Evolutionary conservation across 2,888 invertebrate species (phyloP).

Genomic region (Isotomurus palustris): DNA sequence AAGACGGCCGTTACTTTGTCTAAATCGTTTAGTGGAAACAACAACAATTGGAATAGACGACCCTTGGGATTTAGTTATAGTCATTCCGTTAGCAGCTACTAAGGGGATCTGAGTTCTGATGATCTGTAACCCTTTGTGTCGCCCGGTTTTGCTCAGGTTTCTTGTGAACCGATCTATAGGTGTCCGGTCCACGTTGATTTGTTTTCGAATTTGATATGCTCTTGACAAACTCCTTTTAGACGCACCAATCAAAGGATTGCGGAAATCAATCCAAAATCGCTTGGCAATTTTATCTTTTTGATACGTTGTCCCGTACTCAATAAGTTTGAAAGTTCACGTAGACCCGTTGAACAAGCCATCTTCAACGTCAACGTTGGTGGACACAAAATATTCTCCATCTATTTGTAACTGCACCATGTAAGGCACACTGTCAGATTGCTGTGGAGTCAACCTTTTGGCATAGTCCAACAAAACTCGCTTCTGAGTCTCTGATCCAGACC

Average conservation of each 20-base stretch:
- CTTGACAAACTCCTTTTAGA: background rate
- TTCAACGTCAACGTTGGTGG: conserved; percentile 25
- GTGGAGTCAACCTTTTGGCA: background rate
- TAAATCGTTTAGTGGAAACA: background rate
- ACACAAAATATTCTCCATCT: conserved; percentile 17
- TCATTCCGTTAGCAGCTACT: background rate
- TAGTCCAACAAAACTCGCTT: background rate
- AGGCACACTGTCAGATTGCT: conserved; percentile 13
- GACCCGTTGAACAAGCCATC: conserved; percentile 41
- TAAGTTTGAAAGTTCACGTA: conserved; percentile 21
- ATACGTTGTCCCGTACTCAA: conserved; percentile 8
- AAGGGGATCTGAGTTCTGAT: conserved; percentile 36
- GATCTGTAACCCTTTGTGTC: background rate
- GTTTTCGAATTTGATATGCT: background rate
- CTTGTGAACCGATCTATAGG: background rate
- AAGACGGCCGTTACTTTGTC: no score
- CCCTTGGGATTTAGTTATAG: background rate
- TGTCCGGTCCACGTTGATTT: background rate
- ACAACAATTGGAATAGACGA: conserved; percentile 3
- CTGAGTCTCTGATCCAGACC: background rate
- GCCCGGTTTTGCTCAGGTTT: background rate
- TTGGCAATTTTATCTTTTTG: background rate
- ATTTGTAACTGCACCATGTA: conserved; percentile 6
- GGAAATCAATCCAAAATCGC: background rate
- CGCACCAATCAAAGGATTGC: background rate